These are phyloP conservation scores for Cisticola juncidis DNA, from an alignment of 2,113 vertebrate genomes.

Conservation along the genomic window DNA sequence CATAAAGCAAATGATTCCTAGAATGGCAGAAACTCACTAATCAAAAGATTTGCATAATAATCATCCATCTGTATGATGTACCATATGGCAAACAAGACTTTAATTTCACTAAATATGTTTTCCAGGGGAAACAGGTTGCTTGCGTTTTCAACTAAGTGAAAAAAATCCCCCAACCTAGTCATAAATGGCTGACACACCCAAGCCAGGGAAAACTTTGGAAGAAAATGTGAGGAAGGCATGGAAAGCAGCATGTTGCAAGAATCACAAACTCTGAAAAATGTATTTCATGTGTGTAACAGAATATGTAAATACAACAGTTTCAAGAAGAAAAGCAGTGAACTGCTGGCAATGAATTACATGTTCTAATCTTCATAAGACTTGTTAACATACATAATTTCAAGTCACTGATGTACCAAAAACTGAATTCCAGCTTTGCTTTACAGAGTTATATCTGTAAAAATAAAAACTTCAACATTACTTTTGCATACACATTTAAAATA, in stretches of 20 bases:
- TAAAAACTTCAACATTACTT: not conserved
- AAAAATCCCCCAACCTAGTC: not conserved
- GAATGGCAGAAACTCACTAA: slow-evolving; percentile 63
- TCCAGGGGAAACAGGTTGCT: slow-evolving; percentile 55
- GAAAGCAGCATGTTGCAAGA: not conserved
- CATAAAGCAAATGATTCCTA: slow-evolving; percentile 51
- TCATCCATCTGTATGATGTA: slow-evolving; percentile 47
- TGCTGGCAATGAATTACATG: not conserved
- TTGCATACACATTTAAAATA: not conserved
- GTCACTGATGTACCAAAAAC: not conserved
- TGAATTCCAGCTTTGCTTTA: not conserved
- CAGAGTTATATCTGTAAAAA: not conserved
- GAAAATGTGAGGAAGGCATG: not conserved
- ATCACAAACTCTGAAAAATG: not conserved
- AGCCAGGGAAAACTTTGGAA: not conserved
- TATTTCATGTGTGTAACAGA: not conserved
- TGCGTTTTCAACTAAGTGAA: slow-evolving; percentile 11
- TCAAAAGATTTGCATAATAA: slow-evolving; percentile 56
- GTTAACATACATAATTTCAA: not conserved
- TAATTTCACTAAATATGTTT: slow-evolving; percentile 59
- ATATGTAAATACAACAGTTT: not conserved
- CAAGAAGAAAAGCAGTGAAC: not conserved
- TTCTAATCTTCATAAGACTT: not conserved
- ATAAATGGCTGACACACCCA: not conserved
- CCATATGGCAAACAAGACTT: slow-evolving; percentile 52